These are phyloP conservation scores for Cetonia aurata DNA, from an alignment of 2,888 invertebrate species.

Conservation along the genomic window DNA sequence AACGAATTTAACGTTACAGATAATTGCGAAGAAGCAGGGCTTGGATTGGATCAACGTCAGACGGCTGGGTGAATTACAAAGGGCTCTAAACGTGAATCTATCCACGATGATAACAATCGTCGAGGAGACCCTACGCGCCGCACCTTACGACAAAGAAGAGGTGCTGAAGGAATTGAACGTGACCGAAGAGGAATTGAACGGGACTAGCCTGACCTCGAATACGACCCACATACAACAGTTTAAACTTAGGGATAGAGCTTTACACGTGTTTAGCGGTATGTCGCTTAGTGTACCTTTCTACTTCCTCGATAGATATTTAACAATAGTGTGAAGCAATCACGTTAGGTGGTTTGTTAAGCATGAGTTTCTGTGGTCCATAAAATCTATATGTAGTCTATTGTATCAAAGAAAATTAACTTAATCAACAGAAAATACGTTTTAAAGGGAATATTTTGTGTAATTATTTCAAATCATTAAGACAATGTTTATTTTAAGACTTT, in stretches of 20 bases:
- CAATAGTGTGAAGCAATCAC: no score
- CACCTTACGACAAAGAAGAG: slow-evolving; percentile 78
- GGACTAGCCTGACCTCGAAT: slow-evolving; percentile 75
- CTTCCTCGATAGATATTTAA: no score
- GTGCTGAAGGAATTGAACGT: slow-evolving; percentile 74
- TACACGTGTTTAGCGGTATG: slow-evolving; percentile 88
- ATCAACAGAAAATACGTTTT: no score
- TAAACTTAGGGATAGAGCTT: slow-evolving; percentile 86
- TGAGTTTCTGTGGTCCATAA: no score
- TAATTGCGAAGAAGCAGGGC: slow-evolving; percentile 74
- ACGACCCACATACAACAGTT: slow-evolving; percentile 75
- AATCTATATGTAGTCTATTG: no score
- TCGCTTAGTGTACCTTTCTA: neutral
- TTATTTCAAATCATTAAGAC: no score
- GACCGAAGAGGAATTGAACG: slow-evolving; percentile 73
- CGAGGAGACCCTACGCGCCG: slow-evolving; percentile 72
- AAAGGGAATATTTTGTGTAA: no score
- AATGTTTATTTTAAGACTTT: no score
- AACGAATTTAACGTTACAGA: slow-evolving; percentile 62
- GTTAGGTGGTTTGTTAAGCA: no score
- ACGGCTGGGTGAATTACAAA: slow-evolving; percentile 82
- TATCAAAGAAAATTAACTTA: no score
- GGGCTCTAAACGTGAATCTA: slow-evolving; percentile 72
- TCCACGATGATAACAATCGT: slow-evolving; percentile 80
- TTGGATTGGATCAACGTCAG: slow-evolving; percentile 76